A percentile compares a stretch with the other conserved stretches of the same genome.
Evolutionary conservation across 2,888 invertebrate species (phyloP).

Genomic region (Heliconius aoede): DNA sequence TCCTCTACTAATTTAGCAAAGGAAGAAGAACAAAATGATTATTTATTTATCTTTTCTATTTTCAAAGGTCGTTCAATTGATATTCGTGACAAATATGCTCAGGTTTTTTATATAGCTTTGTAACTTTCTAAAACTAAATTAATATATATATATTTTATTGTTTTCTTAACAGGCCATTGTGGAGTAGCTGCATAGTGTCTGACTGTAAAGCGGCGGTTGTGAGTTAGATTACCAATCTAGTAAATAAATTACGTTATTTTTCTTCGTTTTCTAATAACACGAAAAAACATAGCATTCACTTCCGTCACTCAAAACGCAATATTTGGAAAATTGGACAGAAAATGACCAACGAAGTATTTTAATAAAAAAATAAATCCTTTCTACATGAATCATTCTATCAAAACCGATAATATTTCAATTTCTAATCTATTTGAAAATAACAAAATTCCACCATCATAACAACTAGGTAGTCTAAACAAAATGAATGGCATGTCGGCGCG

Average conservation of each 20-base stretch:
- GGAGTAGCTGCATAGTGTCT: neutral
- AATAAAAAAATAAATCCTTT: neutral
- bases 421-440: neutral
- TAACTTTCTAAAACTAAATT: too few relatives aligned
- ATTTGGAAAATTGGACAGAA: neutral
- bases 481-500: slow-evolving; percentile 14
- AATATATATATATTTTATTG: too few relatives aligned
- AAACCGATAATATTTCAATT: neutral
- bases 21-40: neutral
- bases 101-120: too few relatives aligned
- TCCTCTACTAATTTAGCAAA: neutral
- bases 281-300: neutral
- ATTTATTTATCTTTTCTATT: neutral
- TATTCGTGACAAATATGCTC: too few relatives aligned
- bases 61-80: too few relatives aligned
- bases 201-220: neutral
- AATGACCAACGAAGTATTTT: too few relatives aligned
- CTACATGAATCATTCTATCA: neutral
- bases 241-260: neutral
- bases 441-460: neutral
- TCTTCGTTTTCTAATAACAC: neutral
- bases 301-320: neutral
- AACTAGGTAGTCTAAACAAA: slow-evolving; percentile 20
- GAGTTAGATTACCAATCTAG: neutral
- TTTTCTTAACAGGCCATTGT: too few relatives aligned